Conservation (phyloP, 2,888 invertebrate genomes). For the Epinotia bilunana region DNA sequence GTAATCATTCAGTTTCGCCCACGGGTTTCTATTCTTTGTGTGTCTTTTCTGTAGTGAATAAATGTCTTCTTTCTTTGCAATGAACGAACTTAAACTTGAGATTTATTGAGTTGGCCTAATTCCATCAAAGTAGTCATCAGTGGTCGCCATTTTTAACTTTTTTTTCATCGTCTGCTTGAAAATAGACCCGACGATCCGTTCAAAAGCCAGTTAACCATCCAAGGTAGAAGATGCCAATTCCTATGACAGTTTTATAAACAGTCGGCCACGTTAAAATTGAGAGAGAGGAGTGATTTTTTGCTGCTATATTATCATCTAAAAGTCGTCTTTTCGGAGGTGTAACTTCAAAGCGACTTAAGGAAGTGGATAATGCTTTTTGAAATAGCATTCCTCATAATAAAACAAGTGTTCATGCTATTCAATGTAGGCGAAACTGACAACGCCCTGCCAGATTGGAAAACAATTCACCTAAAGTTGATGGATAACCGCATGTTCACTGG, state of each 20-base stretch:
- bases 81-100: neutral
- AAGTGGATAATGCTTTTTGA: neutral
- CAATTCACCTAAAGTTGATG: neutral
- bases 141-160: too few relatives aligned
- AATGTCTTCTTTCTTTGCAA: too few relatives aligned
- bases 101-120: too few relatives aligned
- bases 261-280: too few relatives aligned
- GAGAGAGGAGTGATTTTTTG: neutral
- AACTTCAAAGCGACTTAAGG: neutral
- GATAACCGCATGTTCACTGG: neutral
- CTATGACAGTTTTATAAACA: too few relatives aligned
- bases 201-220: too few relatives aligned
- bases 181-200: too few relatives aligned
- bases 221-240: too few relatives aligned
- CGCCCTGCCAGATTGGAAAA: constrained; percentile 17
- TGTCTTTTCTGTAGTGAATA: too few relatives aligned
- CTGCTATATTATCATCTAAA: neutral
- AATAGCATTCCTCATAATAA: neutral
- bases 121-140: too few relatives aligned
- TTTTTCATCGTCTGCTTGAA: too few relatives aligned
- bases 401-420: neutral
- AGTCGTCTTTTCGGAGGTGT: neutral
- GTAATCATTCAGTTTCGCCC: constrained; percentile 46
- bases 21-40: neutral
- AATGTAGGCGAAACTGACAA: constrained; percentile 24